phyloP scores from a whole-genome alignment of 2,888 invertebrate species.

The Pseudolycoriella hygida region DNA sequence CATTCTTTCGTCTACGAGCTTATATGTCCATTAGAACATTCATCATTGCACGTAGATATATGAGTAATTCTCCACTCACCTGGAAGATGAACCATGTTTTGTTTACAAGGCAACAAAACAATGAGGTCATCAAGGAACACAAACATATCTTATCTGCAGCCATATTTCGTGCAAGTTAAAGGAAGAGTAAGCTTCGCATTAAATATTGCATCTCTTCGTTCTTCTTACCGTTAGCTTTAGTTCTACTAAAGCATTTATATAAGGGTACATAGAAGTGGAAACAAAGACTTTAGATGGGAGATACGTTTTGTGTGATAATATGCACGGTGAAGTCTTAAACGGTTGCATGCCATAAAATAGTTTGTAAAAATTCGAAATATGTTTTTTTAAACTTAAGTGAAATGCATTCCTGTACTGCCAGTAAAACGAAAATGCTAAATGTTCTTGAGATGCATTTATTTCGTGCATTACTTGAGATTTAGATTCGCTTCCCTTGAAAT shows the following conservation, averaged over 20 bases:
- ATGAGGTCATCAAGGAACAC: constrained; percentile 2
- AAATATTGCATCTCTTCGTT: too few relatives aligned
- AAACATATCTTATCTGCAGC: neutral
- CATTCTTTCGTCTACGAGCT: too few relatives aligned
- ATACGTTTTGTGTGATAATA: neutral
- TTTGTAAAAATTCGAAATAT: too few relatives aligned
- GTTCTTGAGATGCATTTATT: too few relatives aligned
- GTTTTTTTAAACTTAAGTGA: too few relatives aligned
- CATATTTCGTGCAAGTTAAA: neutral
- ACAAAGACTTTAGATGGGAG: constrained; percentile 1
- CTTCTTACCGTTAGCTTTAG: too few relatives aligned
- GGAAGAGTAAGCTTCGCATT: neutral
- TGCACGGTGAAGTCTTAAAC: neutral
- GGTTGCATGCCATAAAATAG: neutral
- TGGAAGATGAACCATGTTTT: neutral
- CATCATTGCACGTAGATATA: too few relatives aligned
- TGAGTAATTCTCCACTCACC: neutral
- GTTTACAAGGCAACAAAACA: neutral
- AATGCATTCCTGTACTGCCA: too few relatives aligned
- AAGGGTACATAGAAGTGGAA: neutral
- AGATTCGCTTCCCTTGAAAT: too few relatives aligned
- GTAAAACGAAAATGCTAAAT: too few relatives aligned
- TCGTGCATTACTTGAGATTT: too few relatives aligned
- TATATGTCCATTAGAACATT: too few relatives aligned
- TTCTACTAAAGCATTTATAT: neutral